These are phyloP conservation scores for Erinaceus europaeus DNA, from an alignment of 2,113 vertebrate species.

Conservation along the genomic window DNA sequence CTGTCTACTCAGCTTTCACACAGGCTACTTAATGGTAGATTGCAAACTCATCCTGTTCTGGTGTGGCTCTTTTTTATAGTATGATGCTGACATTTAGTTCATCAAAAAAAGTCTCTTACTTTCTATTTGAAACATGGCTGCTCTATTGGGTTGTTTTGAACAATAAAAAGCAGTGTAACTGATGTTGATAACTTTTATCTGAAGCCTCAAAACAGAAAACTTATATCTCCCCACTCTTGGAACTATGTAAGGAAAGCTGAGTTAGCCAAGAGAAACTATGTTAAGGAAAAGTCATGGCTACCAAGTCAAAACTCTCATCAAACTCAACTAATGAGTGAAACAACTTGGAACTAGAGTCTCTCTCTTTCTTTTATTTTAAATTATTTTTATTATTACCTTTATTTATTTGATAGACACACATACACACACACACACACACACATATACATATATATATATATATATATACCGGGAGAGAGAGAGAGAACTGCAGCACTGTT, in stretches of 20 bases:
- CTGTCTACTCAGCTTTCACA: too few species aligned
- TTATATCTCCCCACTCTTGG: background rate
- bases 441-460: too few species aligned
- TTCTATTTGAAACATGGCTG: too few species aligned
- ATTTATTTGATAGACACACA: too few species aligned
- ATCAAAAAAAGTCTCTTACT: too few species aligned
- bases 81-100: background rate
- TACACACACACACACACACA: too few species aligned
- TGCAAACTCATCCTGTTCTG: background rate
- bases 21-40: too few species aligned
- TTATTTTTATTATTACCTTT: too few species aligned
- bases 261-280: background rate
- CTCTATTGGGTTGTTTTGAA: background rate
- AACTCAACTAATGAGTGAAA: background rate
- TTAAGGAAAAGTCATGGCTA: background rate
- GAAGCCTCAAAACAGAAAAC: background rate
- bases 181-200: background rate
- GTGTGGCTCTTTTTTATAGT: background rate
- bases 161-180: background rate
- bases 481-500: too few species aligned
- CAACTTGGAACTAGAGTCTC: background rate
- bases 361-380: too few species aligned
- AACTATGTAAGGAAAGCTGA: background rate
- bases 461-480: too few species aligned
- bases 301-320: background rate